These are phyloP conservation scores for Phymatocera aterrima DNA, from an alignment of 2,888 invertebrate genomes.

Conservation along the genomic window DNA sequence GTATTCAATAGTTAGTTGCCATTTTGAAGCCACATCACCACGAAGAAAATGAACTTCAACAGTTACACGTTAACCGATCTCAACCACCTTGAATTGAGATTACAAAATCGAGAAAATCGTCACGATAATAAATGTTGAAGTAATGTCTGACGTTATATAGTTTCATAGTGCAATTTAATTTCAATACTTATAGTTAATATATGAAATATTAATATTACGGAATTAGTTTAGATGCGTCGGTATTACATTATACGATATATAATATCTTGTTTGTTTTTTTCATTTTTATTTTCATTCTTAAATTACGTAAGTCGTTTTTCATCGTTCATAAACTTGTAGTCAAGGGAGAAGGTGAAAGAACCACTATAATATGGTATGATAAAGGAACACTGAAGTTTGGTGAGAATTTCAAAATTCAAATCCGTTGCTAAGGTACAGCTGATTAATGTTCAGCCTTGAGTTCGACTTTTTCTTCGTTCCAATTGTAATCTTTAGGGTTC, in stretches of 20 bases:
- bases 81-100: not conserved
- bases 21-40: not conserved
- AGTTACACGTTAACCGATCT: not conserved
- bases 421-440: not conserved
- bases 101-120: not conserved
- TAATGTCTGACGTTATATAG: not conserved
- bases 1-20: not conserved
- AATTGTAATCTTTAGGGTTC: not conserved
- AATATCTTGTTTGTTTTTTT: constrained; percentile 47
- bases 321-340: constrained; percentile 70
- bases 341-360: constrained; percentile 63
- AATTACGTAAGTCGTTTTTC: constrained; percentile 50
- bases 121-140: constrained; percentile 2
- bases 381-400: constrained; percentile 1
- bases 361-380: not conserved
- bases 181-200: not conserved
- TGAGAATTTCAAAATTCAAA: not conserved
- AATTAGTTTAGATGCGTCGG: not conserved
- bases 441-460: not conserved
- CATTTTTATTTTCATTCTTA: constrained; percentile 53
- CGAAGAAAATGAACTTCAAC: not conserved
- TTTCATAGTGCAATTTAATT: not conserved
- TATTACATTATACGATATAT: not conserved
- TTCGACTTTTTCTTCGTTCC: not conserved
- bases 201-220: not conserved